These are phyloP conservation scores for Tetraneura akinire DNA, from an alignment of 1,140 invertebrate genomes.

Conservation along the genomic window DNA sequence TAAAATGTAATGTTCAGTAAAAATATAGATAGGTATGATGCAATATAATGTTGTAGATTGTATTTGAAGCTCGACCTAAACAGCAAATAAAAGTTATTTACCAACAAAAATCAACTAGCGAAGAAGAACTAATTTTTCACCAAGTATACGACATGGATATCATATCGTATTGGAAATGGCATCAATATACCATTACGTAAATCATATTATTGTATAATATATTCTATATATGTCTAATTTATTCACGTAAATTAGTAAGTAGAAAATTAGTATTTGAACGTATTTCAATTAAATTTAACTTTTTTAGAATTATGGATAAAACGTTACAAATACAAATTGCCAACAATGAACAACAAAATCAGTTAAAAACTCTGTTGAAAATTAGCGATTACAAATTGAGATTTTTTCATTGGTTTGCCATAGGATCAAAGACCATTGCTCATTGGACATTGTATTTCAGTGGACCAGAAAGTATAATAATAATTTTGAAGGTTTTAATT, in stretches of 20 bases:
- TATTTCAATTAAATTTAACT: too few relatives aligned
- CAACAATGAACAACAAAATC: neutral
- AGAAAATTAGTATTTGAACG: too few relatives aligned
- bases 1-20: too few relatives aligned
- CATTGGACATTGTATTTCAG: conserved; percentile 36
- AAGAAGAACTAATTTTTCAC: conserved; percentile 7
- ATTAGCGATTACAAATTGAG: conserved; percentile 13
- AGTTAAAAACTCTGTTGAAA: neutral
- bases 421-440: conserved; percentile 10
- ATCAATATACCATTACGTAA: conserved; percentile 26
- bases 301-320: conserved; percentile 35
- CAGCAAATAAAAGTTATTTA: conserved; percentile 14
- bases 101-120: neutral
- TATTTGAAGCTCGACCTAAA: neutral
- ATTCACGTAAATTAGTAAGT: too few relatives aligned
- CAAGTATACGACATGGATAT: neutral
- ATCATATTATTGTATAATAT: too few relatives aligned
- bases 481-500: too few relatives aligned
- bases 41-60: neutral
- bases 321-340: conserved; percentile 1
- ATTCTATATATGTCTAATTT: too few relatives aligned
- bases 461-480: neutral
- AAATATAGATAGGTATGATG: too few relatives aligned
- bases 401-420: conserved; percentile 39
- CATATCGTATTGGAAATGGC: conserved; percentile 41